Evolutionary conservation across 2,888 invertebrate species (phyloP).

Genomic region (Stomorhina lunata): DNA sequence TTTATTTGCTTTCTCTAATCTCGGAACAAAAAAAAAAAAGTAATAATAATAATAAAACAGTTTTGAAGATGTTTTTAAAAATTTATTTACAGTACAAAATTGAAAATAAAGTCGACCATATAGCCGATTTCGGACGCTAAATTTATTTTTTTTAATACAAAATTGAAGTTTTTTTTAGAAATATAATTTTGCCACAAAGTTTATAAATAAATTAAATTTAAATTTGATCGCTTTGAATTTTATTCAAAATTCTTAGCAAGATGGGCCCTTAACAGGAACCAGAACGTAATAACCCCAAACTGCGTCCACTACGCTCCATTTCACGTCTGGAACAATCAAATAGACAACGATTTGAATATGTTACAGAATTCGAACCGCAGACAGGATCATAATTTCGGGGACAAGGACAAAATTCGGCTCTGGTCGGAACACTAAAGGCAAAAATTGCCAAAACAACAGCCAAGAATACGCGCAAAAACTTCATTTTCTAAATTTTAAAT

Average conservation of each 20-base stretch:
- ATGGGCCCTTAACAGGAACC: constrained; percentile 70
- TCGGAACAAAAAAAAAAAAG: no score
- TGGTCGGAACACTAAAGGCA: constrained; percentile 38
- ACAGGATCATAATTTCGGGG: constrained; percentile 74
- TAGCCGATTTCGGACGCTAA: no score
- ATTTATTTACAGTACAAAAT: no score
- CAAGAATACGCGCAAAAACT: constrained; percentile 64
- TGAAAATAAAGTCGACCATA: no score
- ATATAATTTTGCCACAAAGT: no score
- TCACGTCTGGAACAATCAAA: constrained; percentile 71
- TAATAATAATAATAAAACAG: no score
- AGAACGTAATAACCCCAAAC: constrained; percentile 67
- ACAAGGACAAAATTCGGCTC: constrained; percentile 71
- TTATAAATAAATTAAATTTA: not conserved
- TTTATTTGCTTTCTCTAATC: no score
- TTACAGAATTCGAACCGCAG: constrained; percentile 71
- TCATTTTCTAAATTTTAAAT: constrained; percentile 65
- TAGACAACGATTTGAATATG: constrained; percentile 74
- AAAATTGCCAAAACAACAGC: constrained; percentile 67
- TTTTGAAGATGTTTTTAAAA: no score
- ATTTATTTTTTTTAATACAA: no score
- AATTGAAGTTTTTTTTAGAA: no score
- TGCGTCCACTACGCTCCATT: constrained; percentile 71
- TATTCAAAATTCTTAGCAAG: not conserved
- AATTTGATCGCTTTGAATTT: not conserved